Evolutionary conservation across 2,888 invertebrate species (phyloP), one percentile per base, ranked within the genome.

Genomic region (Amblyteles armatorius): DNA sequence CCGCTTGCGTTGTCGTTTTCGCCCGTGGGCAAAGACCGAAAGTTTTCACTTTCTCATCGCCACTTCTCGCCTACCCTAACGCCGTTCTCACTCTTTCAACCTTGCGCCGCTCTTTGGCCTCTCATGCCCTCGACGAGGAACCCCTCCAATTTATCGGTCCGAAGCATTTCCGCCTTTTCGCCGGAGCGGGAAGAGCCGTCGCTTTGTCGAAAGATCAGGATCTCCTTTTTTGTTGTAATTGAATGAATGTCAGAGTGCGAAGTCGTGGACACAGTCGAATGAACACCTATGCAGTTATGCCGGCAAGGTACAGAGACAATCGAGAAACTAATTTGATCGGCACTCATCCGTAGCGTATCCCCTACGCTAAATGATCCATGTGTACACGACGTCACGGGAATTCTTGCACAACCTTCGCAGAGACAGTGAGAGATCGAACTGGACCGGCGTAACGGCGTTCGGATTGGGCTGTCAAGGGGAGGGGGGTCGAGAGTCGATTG

Each of bases 101-200:
- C 67, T 71, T 33, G 26, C 44, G 11, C 9, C 33, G 40, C 40
- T n/a, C 57, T 40, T 22, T 22, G 9, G 13, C 50, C 48, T 71
- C 55, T 63, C 29, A 29, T 52, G 22, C 29, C 16, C 52, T 77
- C 55, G 33, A 60, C 40, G 9, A 40, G 44, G 33, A 63, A 69
- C 57, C 81, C 79, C 79, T 77, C 65, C 71, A 85, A 85, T 83
- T 85, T 79, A 80, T 82, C 83, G 63, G 60, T 57, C 40, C 6
- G 7, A 60, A 84, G 84, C 68, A 65, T 65, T 85, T 77, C 65
- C 69, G 40, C 55, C 52, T 82, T 76, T 85, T 83, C 16, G 55
- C 29, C 16, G 48, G 19, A 60, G 2, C 36, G 26, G n/a, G 40
- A 48, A 36, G 52, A 71, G 36, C 55, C 13, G 60, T 40, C 16